Evolutionary conservation across 2,888 invertebrate species (phyloP), one percentile per base, ranked within the genome.

Genomic region (Athalia rosae): DNA sequence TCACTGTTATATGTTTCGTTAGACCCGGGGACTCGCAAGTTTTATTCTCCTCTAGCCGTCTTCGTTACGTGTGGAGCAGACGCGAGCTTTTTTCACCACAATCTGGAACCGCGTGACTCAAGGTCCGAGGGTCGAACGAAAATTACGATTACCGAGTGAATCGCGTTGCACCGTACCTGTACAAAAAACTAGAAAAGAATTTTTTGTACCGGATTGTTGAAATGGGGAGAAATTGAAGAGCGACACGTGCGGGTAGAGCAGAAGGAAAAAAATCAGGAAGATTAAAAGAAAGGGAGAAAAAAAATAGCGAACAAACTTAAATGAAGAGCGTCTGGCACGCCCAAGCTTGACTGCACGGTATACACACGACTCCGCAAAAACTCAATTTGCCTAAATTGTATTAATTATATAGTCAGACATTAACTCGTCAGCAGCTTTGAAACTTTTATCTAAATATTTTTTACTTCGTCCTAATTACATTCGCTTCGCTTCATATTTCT

Each of bases 1-100:
- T 69, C 43, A 45, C 58, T 71, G 71, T 71, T 71, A 28, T 28
- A 28, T 28, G 71, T 71, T 71, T 56, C 56, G 58, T 71, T 71
- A 71, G 56, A 15, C 58, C 56, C 13, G 11, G 41, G 45, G 71
- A 28, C 28, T 28, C 28, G 28, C 28, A 28, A 71, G 71, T 71
- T 71, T 28, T 28, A 28, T 28, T 28, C 28, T 2, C 28, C 2
- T 28, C 56, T 58, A 56, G 43, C 43, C 48, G 50, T 50, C 8
- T 50, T 7, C 4, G 50, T 50, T 50, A 50, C 50, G 50, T 50
- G 50, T 50, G 28, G 28, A 28, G 28, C 28, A 28, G 28, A 28
- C 2, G 28, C 2, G 28, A 28, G 28, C 28, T 28, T 28, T 28
- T 28, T 28, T 28, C 28, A 28, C 1, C 28, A 28, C 28, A 28